Base-by-base conservation (phyloP, 2,113 vertebrate genomes). In the Lepus europaeus region DNA sequence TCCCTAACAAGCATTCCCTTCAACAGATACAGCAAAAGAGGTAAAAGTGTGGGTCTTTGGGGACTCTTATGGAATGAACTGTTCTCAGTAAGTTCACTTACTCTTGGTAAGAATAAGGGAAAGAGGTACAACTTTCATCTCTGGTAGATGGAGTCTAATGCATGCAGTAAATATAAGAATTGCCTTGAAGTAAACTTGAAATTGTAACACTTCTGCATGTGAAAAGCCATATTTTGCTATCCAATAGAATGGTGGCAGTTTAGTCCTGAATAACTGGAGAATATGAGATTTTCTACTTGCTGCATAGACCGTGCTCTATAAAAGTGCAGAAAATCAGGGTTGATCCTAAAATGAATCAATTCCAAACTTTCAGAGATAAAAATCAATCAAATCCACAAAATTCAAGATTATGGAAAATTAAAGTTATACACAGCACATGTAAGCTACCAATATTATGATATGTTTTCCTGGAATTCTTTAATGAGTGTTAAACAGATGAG, bases 61-160 rank as follows among this genome's bases (percentile, higher is more conserved):
- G 27, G 49, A 53, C 22, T 16, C 5, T 56, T 36, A 31, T 49
- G 56, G 45, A 93, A 90, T 90, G 69, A 89, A 22, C 14, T 69
- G 33, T 33, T 89, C 49, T 89, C 25, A 84, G 27, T 90, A 89
- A 93, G 92, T 83, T 92, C 29, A 53, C 72, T 94, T 73, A 92
- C 63, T 90, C n/a, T 96, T 77, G 74, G 11, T 69, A 85, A 20
- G 45, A 45, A 45, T 45, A 45, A 45, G 87, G 23, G 87, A 91
- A 95, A 79, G 53, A 5, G 6, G 72, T 56, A 82, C 6, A 95
- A n/a, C 36, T n/a, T 36, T 80, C 45, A 86, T 80, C 36, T 82
- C 69, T 91, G 56, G 5, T 86, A 89, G 64, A 56, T 82, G 69
- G 86, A 92, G 36, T 87, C 19, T 94, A 83, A 92, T 72, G 13